A percentile compares a stretch with the other conserved stretches of the same genome.
These are phyloP conservation scores for Labroides dimidiatus DNA, from an alignment of 2,797 vertebrate genomes.

Conservation along the genomic window DNA sequence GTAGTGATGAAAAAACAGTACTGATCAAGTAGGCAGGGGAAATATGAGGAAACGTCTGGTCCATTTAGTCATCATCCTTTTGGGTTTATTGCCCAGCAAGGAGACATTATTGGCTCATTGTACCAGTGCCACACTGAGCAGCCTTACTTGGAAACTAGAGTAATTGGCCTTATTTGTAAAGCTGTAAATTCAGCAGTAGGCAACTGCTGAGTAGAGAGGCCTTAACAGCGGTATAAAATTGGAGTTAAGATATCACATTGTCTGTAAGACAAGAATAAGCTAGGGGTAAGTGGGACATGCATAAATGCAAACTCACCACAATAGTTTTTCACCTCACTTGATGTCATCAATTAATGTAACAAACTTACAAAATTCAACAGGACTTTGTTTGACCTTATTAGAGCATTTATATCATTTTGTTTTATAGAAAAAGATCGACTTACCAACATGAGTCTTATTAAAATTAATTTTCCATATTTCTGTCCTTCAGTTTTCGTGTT, in stretches of 20 bases:
- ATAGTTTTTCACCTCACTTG: too few species aligned
- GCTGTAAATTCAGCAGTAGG: constrained; percentile 35
- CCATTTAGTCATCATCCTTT: constrained; percentile 62
- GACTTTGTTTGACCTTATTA: too few species aligned
- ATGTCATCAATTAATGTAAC: too few species aligned
- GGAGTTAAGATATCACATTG: background rate
- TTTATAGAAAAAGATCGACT: too few species aligned
- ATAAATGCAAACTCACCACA: too few species aligned
- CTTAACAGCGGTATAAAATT: background rate
- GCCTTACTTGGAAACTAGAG: constrained; percentile 20
- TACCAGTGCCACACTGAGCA: constrained; percentile 37
- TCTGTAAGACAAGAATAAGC: background rate
- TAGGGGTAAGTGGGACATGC: background rate
- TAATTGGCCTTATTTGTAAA: constrained; percentile 54
- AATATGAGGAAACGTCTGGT: constrained; percentile 33
- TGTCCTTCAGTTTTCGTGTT: too few species aligned
- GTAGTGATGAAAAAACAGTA: background rate
- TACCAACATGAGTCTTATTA: too few species aligned
- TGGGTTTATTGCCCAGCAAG: constrained; percentile 54
- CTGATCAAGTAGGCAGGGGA: constrained; percentile 8
- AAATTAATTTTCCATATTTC: too few species aligned
- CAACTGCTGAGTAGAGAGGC: constrained; percentile 24
- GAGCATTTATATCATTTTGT: too few species aligned
- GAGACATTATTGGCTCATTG: constrained; percentile 52
- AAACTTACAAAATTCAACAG: too few species aligned